Evolutionary conservation across 2,888 invertebrate genomes (phyloP).

Genomic region (Leptinotarsa rubiginosa): DNA sequence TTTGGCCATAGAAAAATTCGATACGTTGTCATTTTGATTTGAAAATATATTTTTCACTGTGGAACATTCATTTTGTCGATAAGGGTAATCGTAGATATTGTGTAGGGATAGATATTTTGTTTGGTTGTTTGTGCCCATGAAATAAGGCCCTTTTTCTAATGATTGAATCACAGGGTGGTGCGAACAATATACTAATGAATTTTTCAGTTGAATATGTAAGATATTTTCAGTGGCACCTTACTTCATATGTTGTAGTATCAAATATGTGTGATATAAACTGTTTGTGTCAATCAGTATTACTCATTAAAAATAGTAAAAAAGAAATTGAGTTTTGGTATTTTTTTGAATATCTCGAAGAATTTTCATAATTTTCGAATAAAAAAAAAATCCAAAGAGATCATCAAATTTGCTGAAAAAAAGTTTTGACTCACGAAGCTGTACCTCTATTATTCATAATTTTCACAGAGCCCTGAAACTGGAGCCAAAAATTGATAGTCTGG

Average conservation of each 20-base stretch:
- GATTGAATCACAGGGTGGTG: slow-evolving; percentile 65
- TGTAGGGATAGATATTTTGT: slow-evolving; percentile 39
- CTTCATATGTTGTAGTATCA: slow-evolving; percentile 39
- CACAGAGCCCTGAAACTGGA: no score
- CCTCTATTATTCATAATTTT: no score
- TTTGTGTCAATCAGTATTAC: no score
- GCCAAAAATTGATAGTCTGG: no score
- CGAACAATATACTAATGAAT: slow-evolving; percentile 58
- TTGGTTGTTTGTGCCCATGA: slow-evolving; percentile 50
- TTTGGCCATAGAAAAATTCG: slow-evolving; percentile 64
- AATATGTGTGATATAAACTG: no score
- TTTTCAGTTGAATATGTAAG: slow-evolving; percentile 54
- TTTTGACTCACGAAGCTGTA: no score
- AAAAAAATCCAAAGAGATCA: no score
- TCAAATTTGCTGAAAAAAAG: no score
- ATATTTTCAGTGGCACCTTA: slow-evolving; percentile 51
- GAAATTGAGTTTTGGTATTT: no score
- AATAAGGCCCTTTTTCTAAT: slow-evolving; percentile 61
- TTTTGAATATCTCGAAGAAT: no score
- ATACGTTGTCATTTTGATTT: slow-evolving; percentile 67
- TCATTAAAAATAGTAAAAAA: no score
- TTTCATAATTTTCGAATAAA: no score
- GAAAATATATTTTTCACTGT: slow-evolving; percentile 60
- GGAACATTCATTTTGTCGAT: slow-evolving; percentile 55
- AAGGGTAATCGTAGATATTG: slow-evolving; percentile 47